Percentiles rank a stretch among this genome's conserved stretches.
These are phyloP conservation scores for Balaenoptera acutorostrata DNA, from an alignment of 2,113 vertebrate genomes.

Conservation along the genomic window DNA sequence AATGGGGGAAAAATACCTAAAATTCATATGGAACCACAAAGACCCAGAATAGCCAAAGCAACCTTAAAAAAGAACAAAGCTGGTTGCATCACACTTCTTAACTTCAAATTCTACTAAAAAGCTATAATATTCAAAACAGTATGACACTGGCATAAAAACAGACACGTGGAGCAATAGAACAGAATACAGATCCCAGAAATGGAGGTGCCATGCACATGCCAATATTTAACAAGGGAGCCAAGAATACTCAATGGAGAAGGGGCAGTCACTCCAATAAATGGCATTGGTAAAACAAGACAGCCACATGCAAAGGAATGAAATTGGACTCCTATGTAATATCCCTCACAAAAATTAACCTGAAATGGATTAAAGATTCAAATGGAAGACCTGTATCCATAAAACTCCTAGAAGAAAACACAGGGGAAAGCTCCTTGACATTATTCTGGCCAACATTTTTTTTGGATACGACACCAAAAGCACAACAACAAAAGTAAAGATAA, in stretches of 20 bases:
- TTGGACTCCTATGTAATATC: accelerated
- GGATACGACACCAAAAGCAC: not conserved
- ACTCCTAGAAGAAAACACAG: not conserved
- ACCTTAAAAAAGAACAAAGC: not conserved
- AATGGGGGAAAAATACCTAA: not conserved
- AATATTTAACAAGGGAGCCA: not conserved
- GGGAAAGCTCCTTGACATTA: not conserved
- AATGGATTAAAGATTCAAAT: not conserved
- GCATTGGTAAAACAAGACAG: not conserved
- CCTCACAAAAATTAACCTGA: not conserved
- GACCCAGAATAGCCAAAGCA: not conserved
- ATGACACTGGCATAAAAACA: not conserved
- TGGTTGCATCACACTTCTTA: not conserved
- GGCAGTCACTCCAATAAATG: not conserved
- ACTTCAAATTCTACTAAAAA: not conserved
- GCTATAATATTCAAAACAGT: not conserved
- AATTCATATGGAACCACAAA: not conserved
- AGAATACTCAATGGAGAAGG: not conserved
- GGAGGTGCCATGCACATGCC: not conserved
- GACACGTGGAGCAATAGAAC: not conserved
- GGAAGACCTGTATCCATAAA: not conserved
- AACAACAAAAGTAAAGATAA: not conserved
- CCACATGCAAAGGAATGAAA: not conserved
- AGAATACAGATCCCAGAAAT: not conserved
- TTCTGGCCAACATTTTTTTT: not conserved